Evolutionary conservation across 2,797 vertebrate species (phyloP), one percentile per base, ranked within the genome.

Genomic region (Acanthurus lineatus): DNA sequence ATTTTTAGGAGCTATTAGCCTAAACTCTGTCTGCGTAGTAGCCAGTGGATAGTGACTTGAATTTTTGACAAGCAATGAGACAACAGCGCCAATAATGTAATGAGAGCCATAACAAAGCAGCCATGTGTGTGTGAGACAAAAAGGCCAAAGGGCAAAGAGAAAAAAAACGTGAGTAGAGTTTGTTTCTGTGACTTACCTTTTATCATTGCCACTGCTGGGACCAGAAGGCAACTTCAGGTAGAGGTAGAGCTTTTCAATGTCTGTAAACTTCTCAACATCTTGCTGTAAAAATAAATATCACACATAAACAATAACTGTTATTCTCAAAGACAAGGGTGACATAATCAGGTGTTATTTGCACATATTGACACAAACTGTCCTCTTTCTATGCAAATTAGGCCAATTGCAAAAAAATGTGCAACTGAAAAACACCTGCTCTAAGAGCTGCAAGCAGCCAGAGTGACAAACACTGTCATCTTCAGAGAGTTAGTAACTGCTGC

Each of bases 261-360:
- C 98, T 98, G 98, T 99, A 98, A 99, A 99, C 97, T 99, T 99
- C 97, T 99, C 98, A 97, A 99, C 97, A 98, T 99, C 98, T 99
- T 99, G 97, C 98, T 99, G 95, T 66, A 89, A 83, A 89, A 65
- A 82, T 53, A 61, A 84, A 77, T 90, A 70, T 19, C 76, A 17
- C 52, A 79, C 42, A 85, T 47, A 53, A 32, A 53, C 5, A 1
- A 51, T 11, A n/a, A 19, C 14, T 45, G 44, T 11, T 7, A 42
- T 42, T 42, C 40, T 42, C 9, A 42, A 42, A 42, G 40, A 9
- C 40, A 42, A 42, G 9, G 11, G 40, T 35, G 32, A 35, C 6
- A 35, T 35, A 7, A 35, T 35, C 32, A 35, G 32, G 6, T 35
- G 32, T 6, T 7, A 35, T 6, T 35, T 35, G 32, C 32, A 35